phyloP scores from a whole-genome alignment of 2,797 vertebrate genomes.

The Argentina silus region DNA sequence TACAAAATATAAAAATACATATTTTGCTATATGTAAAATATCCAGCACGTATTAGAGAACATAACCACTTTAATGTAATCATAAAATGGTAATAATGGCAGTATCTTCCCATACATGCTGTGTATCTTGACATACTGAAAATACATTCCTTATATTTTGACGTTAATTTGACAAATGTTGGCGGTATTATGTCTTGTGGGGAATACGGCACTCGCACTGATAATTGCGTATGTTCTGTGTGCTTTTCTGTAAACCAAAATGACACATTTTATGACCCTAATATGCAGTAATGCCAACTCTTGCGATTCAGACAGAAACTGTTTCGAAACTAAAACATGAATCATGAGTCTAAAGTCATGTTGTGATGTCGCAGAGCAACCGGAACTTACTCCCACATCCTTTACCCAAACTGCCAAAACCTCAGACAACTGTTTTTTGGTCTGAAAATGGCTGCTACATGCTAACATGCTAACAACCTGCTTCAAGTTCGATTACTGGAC shows the following conservation, averaged over 20 bases:
- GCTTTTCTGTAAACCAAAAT: slow-evolving; percentile 36
- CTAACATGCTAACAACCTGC: background rate
- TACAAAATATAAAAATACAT: slow-evolving; percentile 48
- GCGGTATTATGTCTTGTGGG: slow-evolving; percentile 11
- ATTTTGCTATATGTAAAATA: slow-evolving; percentile 28
- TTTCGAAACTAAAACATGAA: slow-evolving; percentile 28
- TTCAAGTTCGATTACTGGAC: no score
- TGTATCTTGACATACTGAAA: slow-evolving; percentile 46
- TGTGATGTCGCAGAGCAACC: slow-evolving; percentile 49
- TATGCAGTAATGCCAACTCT: slow-evolving; percentile 38
- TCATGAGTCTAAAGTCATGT: slow-evolving; percentile 23
- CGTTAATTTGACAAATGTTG: slow-evolving; percentile 15
- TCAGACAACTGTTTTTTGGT: background rate
- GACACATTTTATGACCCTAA: slow-evolving; percentile 23
- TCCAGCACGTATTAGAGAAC: slow-evolving; percentile 47
- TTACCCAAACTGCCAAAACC: slow-evolving; percentile 28
- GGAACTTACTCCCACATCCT: slow-evolving; percentile 40
- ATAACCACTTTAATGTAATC: slow-evolving; percentile 32
- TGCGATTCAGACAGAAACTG: slow-evolving; percentile 30
- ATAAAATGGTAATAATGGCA: slow-evolving; percentile 58
- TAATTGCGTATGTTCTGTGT: slow-evolving; percentile 9
- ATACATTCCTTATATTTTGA: slow-evolving; percentile 34
- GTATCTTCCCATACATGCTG: slow-evolving; percentile 47
- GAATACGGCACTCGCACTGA: slow-evolving; percentile 32
- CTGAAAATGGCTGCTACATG: slow-evolving; percentile 23